Conservation (phyloP, 2,113 vertebrate species). For the Halcyon malimbica region DNA sequence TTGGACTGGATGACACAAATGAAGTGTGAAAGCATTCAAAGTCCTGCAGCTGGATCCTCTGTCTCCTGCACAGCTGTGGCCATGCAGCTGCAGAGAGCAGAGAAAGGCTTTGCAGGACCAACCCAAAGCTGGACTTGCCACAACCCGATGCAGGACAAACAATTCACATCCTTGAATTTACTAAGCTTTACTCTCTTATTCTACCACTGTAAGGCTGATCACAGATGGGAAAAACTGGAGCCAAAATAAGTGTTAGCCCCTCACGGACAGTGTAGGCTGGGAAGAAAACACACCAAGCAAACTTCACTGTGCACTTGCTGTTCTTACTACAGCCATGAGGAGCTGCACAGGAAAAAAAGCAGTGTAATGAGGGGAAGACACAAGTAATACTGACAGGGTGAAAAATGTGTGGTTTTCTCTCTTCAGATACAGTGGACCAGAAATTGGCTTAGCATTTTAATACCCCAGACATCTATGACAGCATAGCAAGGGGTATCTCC, state of each 20-base stretch:
- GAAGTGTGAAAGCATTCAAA: not conserved
- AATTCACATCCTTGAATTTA: not conserved
- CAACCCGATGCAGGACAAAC: not conserved
- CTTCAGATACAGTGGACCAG: not conserved
- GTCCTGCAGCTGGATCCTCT: not conserved
- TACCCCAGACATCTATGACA: not conserved
- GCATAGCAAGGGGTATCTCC: not conserved
- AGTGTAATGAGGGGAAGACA: not conserved
- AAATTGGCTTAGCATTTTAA: not conserved
- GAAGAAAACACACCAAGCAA: not conserved
- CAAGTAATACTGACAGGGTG: not conserved
- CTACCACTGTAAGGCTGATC: not conserved
- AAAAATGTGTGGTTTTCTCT: not conserved
- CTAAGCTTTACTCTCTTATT: not conserved
- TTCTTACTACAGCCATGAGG: not conserved
- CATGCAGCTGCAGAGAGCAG: accelerated
- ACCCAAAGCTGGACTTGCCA: not conserved
- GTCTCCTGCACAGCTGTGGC: not conserved
- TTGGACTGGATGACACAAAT: not conserved
- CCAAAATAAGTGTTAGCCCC: not conserved
- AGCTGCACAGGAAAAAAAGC: not conserved
- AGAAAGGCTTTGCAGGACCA: not conserved
- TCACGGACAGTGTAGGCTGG: not conserved
- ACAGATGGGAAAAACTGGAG: not conserved
- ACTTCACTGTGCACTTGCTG: not conserved